A percentile compares a stretch with the other conserved stretches of the same genome.
These are phyloP conservation scores for Pogona vitticeps DNA, from an alignment of 2,113 vertebrate genomes.

Conservation along the genomic window DNA sequence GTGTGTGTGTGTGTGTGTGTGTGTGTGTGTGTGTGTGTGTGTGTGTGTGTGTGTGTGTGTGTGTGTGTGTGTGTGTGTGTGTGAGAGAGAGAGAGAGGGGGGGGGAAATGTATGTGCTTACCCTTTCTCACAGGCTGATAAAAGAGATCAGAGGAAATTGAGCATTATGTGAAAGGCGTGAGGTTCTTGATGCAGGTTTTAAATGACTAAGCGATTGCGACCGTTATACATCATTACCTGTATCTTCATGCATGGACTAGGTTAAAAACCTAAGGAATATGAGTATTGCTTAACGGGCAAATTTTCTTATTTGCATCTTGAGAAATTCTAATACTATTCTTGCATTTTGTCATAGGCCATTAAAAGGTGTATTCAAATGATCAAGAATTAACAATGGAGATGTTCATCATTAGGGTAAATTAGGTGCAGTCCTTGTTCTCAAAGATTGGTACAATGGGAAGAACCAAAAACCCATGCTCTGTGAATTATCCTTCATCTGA, in stretches of 20 bases:
- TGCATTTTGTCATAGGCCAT: background rate
- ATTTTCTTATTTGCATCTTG: background rate
- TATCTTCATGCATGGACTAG: background rate
- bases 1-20: no score
- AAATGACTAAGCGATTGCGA: background rate
- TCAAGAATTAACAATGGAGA: background rate
- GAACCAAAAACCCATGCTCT: background rate
- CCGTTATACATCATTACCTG: background rate
- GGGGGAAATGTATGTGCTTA: no score
- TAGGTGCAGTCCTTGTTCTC: rapidly evolving
- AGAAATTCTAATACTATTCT: background rate
- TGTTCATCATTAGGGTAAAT: background rate
- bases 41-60: no score
- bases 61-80: no score
- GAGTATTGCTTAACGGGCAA: background rate
- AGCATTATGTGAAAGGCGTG: background rate
- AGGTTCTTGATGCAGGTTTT: background rate
- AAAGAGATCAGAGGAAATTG: no score
- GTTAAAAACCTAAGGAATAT: background rate
- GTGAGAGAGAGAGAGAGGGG: no score
- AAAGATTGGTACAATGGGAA: background rate
- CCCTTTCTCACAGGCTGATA: no score
- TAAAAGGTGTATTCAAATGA: background rate
- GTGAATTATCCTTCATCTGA: background rate
- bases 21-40: no score